phyloP scores from a whole-genome alignment of 2,113 vertebrate genomes.

The Mesocricetus auratus region DNA sequence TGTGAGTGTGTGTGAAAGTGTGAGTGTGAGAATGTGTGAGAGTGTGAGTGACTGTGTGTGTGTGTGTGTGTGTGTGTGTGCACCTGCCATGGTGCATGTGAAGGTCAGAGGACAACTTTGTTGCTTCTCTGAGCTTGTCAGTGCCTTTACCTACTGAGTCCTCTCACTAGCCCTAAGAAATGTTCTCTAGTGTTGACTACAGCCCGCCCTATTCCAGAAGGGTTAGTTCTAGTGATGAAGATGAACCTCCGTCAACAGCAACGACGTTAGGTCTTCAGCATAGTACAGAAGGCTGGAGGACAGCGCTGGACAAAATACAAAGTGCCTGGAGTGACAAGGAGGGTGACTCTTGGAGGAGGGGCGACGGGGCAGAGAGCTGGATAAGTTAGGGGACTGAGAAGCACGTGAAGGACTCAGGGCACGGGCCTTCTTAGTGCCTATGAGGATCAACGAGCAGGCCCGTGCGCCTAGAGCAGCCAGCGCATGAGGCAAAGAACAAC shows the following conservation, averaged over 20 bases:
- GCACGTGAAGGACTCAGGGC: neutral
- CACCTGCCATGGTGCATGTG: no score
- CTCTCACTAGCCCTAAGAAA: neutral
- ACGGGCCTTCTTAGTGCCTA: neutral
- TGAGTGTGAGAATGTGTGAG: neutral
- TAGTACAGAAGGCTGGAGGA: neutral
- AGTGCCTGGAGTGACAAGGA: neutral
- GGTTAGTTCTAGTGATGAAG: neutral
- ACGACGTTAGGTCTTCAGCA: rapidly evolving
- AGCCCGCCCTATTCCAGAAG: neutral
- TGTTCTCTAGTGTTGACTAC: neutral
- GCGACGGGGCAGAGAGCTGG: neutral
- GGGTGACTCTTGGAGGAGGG: neutral
- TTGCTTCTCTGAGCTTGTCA: neutral
- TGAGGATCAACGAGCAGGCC: neutral
- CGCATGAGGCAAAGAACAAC: neutral
- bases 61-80: neutral
- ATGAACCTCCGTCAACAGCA: neutral
- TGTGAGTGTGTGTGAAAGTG: neutral
- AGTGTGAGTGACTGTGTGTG: neutral
- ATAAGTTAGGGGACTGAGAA: neutral
- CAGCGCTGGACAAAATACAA: neutral
- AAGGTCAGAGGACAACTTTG: neutral
- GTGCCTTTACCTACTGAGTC: no score
- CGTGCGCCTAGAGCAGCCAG: neutral